These are phyloP conservation scores for Sebastes melanostomus DNA, from an alignment of 2,797 vertebrate genomes.

Conservation along the genomic window DNA sequence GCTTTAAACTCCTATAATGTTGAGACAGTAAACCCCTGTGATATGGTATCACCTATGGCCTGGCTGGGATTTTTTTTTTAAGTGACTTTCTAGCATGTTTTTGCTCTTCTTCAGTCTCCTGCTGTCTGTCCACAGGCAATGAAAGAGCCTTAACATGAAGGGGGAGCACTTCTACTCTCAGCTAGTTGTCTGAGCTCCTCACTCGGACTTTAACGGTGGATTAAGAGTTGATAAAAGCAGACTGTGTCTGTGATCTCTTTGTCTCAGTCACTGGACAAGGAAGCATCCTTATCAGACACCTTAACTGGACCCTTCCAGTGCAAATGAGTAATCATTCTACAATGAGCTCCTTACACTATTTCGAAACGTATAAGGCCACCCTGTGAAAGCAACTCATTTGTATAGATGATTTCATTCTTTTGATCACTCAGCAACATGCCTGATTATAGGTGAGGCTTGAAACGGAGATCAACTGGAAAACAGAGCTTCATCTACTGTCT, in stretches of 20 bases:
- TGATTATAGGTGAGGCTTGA: background rate
- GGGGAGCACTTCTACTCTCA: too few relatives aligned
- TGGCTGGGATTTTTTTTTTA: background rate
- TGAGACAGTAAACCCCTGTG: background rate
- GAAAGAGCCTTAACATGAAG: background rate
- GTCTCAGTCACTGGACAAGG: too few relatives aligned
- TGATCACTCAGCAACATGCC: background rate
- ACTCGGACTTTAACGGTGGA: too few relatives aligned
- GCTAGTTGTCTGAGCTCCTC: too few relatives aligned
- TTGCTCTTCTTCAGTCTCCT: background rate
- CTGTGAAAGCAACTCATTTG: background rate
- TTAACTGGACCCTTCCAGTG: background rate
- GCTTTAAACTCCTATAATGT: background rate
- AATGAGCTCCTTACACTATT: background rate
- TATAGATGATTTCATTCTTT: background rate
- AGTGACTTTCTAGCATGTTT: background rate
- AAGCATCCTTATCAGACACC: background rate
- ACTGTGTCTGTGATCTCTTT: too few relatives aligned
- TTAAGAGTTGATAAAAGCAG: too few relatives aligned
- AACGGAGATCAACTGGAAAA: background rate
- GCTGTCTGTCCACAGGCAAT: background rate
- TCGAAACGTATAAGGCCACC: background rate
- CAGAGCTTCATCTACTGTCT: background rate
- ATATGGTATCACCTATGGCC: background rate
- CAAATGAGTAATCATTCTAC: background rate